These are phyloP conservation scores for Anguilla japonica DNA, from an alignment of 2,113 vertebrate genomes.

Conservation along the genomic window DNA sequence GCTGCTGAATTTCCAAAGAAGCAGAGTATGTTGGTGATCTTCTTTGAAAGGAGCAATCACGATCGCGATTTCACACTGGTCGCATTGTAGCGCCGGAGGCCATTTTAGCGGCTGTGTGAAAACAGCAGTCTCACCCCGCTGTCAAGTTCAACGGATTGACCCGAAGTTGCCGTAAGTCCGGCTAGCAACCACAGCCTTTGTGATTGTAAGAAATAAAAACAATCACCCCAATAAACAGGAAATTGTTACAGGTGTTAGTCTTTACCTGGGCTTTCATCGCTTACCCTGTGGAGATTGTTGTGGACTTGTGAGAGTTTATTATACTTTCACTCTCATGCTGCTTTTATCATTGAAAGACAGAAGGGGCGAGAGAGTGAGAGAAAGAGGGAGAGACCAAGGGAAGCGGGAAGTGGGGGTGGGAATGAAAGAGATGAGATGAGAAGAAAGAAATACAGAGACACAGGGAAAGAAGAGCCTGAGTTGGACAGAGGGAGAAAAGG, in stretches of 20 bases:
- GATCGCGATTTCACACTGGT: conserved; percentile 39
- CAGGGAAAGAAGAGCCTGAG: too few species aligned
- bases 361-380: background rate
- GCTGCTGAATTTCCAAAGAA: conserved; percentile 14
- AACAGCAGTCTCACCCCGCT: background rate
- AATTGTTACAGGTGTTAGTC: background rate
- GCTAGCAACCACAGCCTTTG: background rate
- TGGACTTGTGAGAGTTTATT: background rate
- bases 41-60: conserved; percentile 47
- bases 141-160: background rate
- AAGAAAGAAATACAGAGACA: too few species aligned
- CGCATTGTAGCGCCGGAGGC: conserved; percentile 34
- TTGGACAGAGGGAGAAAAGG: too few species aligned
- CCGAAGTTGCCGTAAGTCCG: background rate
- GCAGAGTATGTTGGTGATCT: conserved; percentile 46
- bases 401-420: background rate
- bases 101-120: conserved; percentile 6
- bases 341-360: background rate
- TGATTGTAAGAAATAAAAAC: background rate
- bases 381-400: background rate
- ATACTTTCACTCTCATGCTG: background rate
- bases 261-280: conserved; percentile 25
- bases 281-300: conserved; percentile 16
- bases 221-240: too few species aligned
- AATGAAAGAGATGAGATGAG: background rate